phyloP scores from a whole-genome alignment of 2,797 vertebrate genomes.

The Malurus splendens region DNA sequence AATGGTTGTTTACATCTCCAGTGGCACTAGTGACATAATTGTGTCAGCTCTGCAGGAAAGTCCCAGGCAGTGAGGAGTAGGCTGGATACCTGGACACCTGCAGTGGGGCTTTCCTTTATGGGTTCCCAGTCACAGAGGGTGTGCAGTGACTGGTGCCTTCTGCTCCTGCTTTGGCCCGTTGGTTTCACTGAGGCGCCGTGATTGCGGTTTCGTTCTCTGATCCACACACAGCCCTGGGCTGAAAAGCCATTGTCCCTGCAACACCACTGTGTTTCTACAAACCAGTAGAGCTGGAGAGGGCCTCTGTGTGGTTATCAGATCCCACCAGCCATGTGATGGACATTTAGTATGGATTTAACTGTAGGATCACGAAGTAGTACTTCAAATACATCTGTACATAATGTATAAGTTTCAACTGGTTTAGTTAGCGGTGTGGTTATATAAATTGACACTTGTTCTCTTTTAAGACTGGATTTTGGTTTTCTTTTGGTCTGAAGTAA shows the following conservation, averaged over 20 bases:
- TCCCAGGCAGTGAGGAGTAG: background rate
- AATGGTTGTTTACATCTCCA: background rate
- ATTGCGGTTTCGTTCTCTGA: fast-evolving
- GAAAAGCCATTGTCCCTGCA: fast-evolving
- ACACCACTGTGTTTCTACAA: background rate
- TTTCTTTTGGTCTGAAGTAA: background rate
- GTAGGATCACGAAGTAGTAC: background rate
- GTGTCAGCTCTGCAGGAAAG: background rate
- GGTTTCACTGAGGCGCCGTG: fast-evolving
- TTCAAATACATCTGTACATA: fast-evolving
- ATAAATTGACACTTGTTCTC: background rate
- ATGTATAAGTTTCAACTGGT: background rate
- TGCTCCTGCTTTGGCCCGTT: fast-evolving
- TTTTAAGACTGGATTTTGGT: background rate
- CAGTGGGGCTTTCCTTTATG: fast-evolving
- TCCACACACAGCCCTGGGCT: fast-evolving
- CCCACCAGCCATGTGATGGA: background rate
- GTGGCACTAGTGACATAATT: background rate
- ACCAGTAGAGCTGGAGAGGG: background rate
- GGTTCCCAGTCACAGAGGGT: background rate
- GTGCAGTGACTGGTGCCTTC: background rate
- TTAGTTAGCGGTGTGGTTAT: background rate
- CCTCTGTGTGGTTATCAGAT: background rate
- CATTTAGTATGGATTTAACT: background rate
- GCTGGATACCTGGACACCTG: background rate